phyloP scores from a whole-genome alignment of 2,113 vertebrate species.

The Ginglymostoma cirratum region DNA sequence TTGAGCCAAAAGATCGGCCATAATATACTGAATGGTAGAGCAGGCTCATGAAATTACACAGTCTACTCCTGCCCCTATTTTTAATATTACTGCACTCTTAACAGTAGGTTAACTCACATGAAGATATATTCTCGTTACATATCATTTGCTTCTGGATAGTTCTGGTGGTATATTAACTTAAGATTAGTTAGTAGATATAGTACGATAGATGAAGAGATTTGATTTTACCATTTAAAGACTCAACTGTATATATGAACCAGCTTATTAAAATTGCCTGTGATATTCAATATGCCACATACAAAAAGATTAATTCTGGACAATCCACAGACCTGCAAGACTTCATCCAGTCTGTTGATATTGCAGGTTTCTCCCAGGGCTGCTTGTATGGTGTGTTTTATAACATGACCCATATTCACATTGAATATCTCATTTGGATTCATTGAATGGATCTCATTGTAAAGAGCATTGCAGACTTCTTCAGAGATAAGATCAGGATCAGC shows the following conservation, averaged over 20 bases:
- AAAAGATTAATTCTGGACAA: background rate
- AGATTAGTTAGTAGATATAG: background rate
- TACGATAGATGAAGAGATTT: background rate
- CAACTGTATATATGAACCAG: background rate
- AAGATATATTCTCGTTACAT: background rate
- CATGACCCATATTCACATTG: constrained; percentile 60
- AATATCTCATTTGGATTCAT: constrained; percentile 50
- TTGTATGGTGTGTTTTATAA: constrained; percentile 72
- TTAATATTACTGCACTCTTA: too few relatives aligned
- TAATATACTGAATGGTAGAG: too few relatives aligned
- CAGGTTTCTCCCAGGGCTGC: constrained; percentile 65
- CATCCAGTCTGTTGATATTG: constrained; percentile 48
- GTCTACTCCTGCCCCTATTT: background rate
- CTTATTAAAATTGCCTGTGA: background rate
- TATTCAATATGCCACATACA: background rate
- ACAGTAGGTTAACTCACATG: background rate
- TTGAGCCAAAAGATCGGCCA: too few relatives aligned
- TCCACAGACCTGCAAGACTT: constrained; percentile 63
- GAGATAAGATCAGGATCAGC: constrained; percentile 76
- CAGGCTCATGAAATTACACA: too few relatives aligned
- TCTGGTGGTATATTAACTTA: background rate
- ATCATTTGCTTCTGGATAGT: background rate
- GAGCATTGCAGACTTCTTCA: constrained; percentile 56
- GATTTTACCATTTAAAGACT: background rate
- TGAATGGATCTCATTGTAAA: constrained; percentile 62